A percentile compares a stretch with the other conserved stretches of the same genome.
phyloP scores from a whole-genome alignment of 1,140 invertebrate genomes.

The Caenorhabditis briggsae region DNA sequence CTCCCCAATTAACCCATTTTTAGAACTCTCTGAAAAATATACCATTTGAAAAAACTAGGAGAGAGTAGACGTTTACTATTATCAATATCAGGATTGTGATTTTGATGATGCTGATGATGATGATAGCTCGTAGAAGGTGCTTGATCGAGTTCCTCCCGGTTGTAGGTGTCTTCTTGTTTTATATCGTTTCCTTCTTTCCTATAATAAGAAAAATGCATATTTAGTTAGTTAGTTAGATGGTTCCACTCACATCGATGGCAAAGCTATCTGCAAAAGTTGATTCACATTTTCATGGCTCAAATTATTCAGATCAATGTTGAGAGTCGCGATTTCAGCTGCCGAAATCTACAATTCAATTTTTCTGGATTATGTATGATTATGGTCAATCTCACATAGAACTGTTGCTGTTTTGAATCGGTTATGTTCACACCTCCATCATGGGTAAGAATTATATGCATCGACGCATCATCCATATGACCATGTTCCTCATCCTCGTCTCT shows the following conservation, averaged over 20 bases:
- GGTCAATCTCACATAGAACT: not conserved
- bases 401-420: not conserved
- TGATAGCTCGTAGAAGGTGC: slow-evolving; percentile 23
- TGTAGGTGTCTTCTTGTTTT: not conserved
- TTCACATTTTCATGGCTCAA: slow-evolving; percentile 28
- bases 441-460: slow-evolving; percentile 6
- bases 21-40: not conserved
- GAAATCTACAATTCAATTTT: not conserved
- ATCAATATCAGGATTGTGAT: not conserved
- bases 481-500: not conserved
- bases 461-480: not conserved
- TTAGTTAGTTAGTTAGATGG: not conserved
- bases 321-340: not conserved
- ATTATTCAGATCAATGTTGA: slow-evolving; percentile 55
- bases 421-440: slow-evolving; percentile 31
- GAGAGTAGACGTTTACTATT: too few relatives aligned
- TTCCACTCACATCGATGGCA: slow-evolving; percentile 1
- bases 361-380: not conserved
- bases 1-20: slow-evolving; percentile 41
- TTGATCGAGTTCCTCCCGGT: not conserved
- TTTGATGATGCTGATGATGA: not conserved
- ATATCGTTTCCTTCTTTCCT: not conserved
- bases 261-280: slow-evolving; percentile 25
- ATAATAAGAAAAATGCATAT: not conserved
- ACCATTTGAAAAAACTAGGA: too few relatives aligned